Evolutionary conservation across 2,888 invertebrate genomes (phyloP).

Genomic region (Branchinecta sandiegonensis): DNA sequence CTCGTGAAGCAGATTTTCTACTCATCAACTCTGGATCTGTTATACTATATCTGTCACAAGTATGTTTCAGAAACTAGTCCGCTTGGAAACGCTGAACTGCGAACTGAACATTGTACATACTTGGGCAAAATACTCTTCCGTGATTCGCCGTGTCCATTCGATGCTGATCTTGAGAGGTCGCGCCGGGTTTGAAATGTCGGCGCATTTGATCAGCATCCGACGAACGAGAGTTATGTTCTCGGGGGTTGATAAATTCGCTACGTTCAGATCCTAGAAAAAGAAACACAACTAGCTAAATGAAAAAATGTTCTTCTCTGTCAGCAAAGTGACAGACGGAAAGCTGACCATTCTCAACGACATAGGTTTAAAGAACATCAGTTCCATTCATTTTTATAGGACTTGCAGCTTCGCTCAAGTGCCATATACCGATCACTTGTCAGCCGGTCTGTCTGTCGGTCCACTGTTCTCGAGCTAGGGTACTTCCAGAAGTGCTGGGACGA

Average conservation of each 20-base stretch:
- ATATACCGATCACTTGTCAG: no score
- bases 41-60: constrained; percentile 15
- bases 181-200: constrained; percentile 93
- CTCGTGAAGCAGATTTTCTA: no score
- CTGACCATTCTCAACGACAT: no score
- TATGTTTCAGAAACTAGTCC: neutral
- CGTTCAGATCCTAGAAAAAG: constrained; percentile 26
- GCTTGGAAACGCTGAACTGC: neutral
- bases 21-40: no score
- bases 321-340: no score
- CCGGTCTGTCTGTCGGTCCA: no score
- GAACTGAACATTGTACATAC: constrained; percentile 33
- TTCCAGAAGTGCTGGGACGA: no score
- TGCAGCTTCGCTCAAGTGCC: no score
- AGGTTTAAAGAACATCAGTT: no score
- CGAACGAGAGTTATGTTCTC: constrained; percentile 77
- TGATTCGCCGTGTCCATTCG: constrained; percentile 90
- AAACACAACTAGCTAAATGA: neutral
- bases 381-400: no score
- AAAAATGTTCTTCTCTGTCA: no score
- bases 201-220: constrained; percentile 95
- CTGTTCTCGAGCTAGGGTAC: no score
- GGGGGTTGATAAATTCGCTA: constrained; percentile 40
- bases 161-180: constrained; percentile 54
- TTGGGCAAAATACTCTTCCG: constrained; percentile 91